Evolutionary conservation across 2,888 invertebrate genomes (phyloP).

Genomic region (Megalurothrips usitatus): DNA sequence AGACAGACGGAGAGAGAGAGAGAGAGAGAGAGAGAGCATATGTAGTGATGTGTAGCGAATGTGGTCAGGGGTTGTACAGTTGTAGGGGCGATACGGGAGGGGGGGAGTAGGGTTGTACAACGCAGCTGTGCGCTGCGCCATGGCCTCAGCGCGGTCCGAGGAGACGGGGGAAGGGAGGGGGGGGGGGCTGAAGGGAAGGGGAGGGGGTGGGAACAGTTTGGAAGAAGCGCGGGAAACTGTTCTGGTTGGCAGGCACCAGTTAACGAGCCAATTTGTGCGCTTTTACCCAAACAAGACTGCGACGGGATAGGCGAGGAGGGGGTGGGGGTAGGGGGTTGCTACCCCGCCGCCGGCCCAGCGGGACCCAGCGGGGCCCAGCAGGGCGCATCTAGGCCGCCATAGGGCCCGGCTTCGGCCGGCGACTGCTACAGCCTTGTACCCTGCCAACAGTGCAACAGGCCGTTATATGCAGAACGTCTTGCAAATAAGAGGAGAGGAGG

Average conservation of each 20-base stretch:
- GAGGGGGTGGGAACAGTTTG: background rate
- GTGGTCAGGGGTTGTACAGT: too few species aligned
- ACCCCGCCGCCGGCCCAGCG: background rate
- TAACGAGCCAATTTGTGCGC: constrained; percentile 11
- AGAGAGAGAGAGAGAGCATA: background rate
- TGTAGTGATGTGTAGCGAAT: too few species aligned
- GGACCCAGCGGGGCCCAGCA: too few species aligned
- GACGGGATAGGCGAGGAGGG: background rate
- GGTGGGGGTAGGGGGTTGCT: background rate
- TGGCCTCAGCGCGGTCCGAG: background rate
- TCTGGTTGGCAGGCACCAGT: constrained; percentile 5
- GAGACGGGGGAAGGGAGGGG: background rate
- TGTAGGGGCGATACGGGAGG: background rate
- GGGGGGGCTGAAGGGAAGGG: background rate
- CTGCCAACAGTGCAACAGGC: too few species aligned
- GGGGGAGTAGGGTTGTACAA: background rate
- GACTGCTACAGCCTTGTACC: too few species aligned
- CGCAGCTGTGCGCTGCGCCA: background rate
- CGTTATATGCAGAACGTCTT: too few species aligned
- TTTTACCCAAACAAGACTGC: background rate
- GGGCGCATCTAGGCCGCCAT: too few species aligned
- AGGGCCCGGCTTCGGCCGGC: too few species aligned
- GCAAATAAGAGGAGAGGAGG: too few species aligned
- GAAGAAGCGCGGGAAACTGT: background rate
- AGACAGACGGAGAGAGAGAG: background rate